Conservation (phyloP, 2,113 vertebrate species). For the Onychorhynchus coronatus region DNA sequence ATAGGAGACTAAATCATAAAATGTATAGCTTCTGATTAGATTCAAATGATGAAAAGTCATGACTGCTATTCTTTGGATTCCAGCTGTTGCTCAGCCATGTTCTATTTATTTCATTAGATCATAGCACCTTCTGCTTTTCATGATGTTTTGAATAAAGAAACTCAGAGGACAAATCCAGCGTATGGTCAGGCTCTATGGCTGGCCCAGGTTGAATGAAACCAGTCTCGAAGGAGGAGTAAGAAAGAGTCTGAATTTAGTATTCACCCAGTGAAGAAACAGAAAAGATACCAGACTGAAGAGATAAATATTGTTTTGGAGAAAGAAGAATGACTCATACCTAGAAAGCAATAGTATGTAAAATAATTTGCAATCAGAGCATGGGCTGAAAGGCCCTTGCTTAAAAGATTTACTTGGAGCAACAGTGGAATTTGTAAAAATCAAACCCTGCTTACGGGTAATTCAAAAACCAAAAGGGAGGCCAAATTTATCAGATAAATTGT, state of each 20-base stretch:
- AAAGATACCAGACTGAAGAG: background rate
- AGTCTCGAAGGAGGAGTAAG: background rate
- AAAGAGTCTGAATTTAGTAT: background rate
- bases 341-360: background rate
- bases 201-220: background rate
- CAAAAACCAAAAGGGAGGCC: background rate
- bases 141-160: background rate
- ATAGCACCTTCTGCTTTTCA: background rate
- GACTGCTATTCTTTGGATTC: background rate
- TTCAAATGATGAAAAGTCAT: background rate
- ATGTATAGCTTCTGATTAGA: background rate
- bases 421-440: constrained; percentile 32
- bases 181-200: background rate
- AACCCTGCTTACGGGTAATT: constrained; percentile 23
- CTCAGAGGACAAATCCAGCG: background rate
- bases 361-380: background rate
- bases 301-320: background rate
- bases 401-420: constrained; percentile 12
- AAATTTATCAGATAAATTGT: constrained; percentile 64
- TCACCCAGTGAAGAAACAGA: background rate
- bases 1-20: background rate
- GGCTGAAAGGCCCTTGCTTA: background rate
- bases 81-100: background rate
- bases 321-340: background rate
- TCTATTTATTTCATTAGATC: background rate